Evolutionary conservation across 1,140 invertebrate species (phyloP).

Genomic region (Monomorium pharaonis): DNA sequence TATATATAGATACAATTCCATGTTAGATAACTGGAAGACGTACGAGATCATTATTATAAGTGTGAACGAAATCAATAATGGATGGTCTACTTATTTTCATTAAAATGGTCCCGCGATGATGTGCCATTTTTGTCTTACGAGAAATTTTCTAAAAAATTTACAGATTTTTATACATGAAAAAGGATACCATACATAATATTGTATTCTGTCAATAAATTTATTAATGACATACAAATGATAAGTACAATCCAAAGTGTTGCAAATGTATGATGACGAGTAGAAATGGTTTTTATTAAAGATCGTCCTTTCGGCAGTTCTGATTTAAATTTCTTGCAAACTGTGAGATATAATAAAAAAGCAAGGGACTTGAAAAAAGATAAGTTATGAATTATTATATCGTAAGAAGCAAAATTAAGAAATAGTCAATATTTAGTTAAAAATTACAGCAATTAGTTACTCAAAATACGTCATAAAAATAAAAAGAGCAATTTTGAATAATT

Average conservation of each 20-base stretch:
- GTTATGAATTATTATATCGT: background rate
- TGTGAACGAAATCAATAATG: slow-evolving; percentile 60
- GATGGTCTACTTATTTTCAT: slow-evolving; percentile 45
- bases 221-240: no score
- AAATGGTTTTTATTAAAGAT: background rate
- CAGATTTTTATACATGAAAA: background rate
- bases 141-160: slow-evolving; percentile 20
- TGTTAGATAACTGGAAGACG: slow-evolving; percentile 73
- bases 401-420: background rate
- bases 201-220: background rate
- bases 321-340: background rate
- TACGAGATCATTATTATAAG: slow-evolving; percentile 72
- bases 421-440: background rate
- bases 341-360: background rate
- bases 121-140: slow-evolving; percentile 41
- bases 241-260: background rate
- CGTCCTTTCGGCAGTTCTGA: background rate
- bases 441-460: background rate
- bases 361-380: background rate
- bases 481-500: background rate
- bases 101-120: slow-evolving; percentile 70
- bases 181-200: background rate
- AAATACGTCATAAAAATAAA: background rate
- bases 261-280: background rate
- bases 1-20: slow-evolving; percentile 58